phyloP scores from a whole-genome alignment of 2,113 vertebrate genomes.

The Brachyistius frenatus region DNA sequence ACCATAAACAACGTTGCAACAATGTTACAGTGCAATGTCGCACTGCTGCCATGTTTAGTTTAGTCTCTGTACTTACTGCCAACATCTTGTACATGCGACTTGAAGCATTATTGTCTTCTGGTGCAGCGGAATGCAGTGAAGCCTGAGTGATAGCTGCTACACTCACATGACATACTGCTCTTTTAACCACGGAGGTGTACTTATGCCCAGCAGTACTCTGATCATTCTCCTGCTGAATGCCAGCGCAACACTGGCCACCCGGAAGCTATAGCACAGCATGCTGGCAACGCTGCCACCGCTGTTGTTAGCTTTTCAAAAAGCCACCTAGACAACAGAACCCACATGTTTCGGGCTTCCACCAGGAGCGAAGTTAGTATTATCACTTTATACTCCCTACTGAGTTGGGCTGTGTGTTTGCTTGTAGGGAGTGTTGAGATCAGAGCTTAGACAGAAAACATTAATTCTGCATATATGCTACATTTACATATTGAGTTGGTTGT shows the following conservation, averaged over 20 bases:
- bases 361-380: not conserved
- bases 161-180: not conserved
- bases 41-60: not conserved
- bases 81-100: not conserved
- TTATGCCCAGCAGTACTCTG: not conserved
- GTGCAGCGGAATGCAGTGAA: not conserved
- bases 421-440: not conserved
- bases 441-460: not conserved
- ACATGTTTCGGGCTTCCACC: not conserved
- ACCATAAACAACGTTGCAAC: slow-evolving; percentile 17
- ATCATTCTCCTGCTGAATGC: not conserved
- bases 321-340: not conserved
- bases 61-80: not conserved
- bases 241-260: not conserved
- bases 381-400: not conserved
- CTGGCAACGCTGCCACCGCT: not conserved
- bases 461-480: not conserved
- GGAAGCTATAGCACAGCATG: not conserved
- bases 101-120: too few relatives aligned
- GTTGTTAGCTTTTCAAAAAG: too few relatives aligned
- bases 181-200: not conserved
- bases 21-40: not conserved
- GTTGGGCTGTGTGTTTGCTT: not conserved
- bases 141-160: not conserved
- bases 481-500: not conserved